These are phyloP conservation scores for Xiphophorus couchianus DNA, from an alignment of 2,113 vertebrate genomes.

Conservation along the genomic window DNA sequence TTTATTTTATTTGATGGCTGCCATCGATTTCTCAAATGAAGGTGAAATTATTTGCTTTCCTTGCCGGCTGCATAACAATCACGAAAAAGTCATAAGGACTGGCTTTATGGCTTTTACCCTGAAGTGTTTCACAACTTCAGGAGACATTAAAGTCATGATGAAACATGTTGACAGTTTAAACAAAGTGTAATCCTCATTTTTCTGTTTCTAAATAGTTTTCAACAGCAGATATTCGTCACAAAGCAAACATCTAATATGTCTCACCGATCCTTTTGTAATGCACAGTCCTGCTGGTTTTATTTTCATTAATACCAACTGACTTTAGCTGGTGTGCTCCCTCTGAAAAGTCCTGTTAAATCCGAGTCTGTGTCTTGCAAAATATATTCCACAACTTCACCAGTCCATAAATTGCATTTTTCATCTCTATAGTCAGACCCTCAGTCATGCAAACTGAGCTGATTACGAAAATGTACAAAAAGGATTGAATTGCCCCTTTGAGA, in stretches of 20 bases:
- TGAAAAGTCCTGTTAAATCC: background rate
- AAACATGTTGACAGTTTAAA: conserved; percentile 3
- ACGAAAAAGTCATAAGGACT: background rate
- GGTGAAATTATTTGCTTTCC: background rate
- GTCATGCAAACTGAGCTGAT: no score
- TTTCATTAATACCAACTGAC: background rate
- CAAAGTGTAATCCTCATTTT: background rate
- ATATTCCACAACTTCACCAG: background rate
- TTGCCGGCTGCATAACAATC: background rate
- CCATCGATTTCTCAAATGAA: background rate
- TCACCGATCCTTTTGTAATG: background rate
- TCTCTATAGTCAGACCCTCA: no score
- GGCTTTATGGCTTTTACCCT: background rate
- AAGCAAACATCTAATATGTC: conserved; percentile 1
- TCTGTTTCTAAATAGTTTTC: background rate
- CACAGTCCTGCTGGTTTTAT: conserved; percentile 1
- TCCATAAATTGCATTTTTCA: no score
- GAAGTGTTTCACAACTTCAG: background rate
- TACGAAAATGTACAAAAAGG: no score
- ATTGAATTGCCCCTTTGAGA: no score
- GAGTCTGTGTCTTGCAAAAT: background rate
- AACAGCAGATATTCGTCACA: background rate
- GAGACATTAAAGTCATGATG: background rate
- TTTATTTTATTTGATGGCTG: background rate
- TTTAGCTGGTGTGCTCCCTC: background rate